Conservation (phyloP, 2,888 invertebrate species). For the Molorchus minor region DNA sequence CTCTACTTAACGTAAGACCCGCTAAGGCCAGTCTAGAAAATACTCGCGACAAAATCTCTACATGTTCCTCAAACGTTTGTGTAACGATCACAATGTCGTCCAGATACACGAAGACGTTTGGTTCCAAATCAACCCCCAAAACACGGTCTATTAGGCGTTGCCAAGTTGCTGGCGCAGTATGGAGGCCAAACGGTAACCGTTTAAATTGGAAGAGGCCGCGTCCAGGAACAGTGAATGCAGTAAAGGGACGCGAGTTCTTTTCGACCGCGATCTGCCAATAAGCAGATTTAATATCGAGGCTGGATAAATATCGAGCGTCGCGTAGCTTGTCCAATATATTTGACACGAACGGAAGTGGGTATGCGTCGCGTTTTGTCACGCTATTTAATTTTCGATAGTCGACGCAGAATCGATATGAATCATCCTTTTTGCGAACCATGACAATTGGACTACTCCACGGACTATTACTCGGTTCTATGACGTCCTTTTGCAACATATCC, state of each 20-base stretch:
- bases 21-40: no score
- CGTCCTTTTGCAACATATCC: constrained; percentile 42
- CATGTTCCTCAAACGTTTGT: constrained; percentile 12
- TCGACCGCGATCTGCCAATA: not conserved
- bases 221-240: not conserved
- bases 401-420: constrained; percentile 7
- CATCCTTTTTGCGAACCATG: constrained; percentile 22
- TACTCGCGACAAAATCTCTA: constrained; percentile 5
- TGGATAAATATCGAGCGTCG: not conserved
- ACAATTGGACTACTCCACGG: constrained; percentile 49
- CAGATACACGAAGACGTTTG: constrained; percentile 25
- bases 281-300: not conserved
- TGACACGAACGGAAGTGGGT: constrained; percentile 24
- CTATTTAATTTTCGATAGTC: no score
- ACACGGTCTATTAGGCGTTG: constrained; percentile 11
- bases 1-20: no score
- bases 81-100: constrained; percentile 27
- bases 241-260: not conserved
- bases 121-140: constrained; percentile 26
- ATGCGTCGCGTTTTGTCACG: constrained; percentile 25
- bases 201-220: not conserved
- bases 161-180: constrained; percentile 4
- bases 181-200: not conserved
- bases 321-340: constrained; percentile 14
- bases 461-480: constrained; percentile 43